Evolutionary conservation across 2,113 vertebrate species (phyloP).

Genomic region (Vulpes lagopus): DNA sequence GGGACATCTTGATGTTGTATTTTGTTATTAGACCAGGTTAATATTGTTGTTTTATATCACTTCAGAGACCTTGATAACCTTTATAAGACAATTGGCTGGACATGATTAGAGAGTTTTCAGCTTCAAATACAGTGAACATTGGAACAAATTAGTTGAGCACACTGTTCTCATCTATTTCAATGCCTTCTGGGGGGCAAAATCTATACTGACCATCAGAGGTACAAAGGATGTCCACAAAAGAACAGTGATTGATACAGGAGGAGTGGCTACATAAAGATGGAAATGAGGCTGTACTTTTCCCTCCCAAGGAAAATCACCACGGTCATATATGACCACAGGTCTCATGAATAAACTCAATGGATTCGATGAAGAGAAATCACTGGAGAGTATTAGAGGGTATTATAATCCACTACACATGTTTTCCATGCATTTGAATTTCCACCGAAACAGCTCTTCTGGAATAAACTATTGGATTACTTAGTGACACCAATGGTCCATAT

Average conservation of each 20-base stretch:
- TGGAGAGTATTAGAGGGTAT: neutral
- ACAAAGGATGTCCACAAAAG: neutral
- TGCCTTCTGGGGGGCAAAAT: neutral
- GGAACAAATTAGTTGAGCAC: neutral
- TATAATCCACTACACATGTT: neutral
- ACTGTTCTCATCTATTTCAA: neutral
- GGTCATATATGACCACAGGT: neutral
- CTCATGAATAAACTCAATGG: neutral
- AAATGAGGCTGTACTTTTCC: neutral
- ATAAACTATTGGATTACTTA: neutral
- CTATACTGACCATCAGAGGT: neutral
- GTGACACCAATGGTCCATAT: neutral
- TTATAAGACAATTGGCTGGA: neutral
- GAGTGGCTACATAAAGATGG: neutral
- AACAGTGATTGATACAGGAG: neutral
- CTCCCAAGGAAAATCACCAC: neutral
- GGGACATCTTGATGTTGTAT: neutral
- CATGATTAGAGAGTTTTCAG: constrained; percentile 46
- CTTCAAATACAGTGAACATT: neutral
- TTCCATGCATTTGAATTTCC: neutral
- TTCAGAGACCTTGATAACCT: neutral
- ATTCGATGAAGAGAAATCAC: neutral
- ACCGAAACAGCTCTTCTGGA: neutral
- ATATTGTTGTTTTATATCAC: neutral
- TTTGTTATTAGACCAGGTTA: constrained; percentile 1